phyloP scores from a whole-genome alignment of 2,888 invertebrate genomes.

The Drosophila robusta region DNA sequence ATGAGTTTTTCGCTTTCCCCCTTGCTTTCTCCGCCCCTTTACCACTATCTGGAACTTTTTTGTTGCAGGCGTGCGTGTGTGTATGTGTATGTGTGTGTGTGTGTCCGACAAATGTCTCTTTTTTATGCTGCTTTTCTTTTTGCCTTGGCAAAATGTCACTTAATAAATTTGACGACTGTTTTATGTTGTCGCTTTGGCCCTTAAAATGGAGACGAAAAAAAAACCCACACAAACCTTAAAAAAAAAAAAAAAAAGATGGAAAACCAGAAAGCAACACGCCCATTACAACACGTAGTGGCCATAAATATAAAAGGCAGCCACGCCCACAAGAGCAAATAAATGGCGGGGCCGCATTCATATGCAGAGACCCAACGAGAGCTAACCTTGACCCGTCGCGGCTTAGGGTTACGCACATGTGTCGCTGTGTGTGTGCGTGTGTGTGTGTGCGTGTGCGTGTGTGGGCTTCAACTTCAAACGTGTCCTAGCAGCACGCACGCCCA shows the following conservation, averaged over 20 bases:
- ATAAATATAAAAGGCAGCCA: slow-evolving; percentile 69
- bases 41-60: not conserved
- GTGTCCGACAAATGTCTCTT: slow-evolving; percentile 63
- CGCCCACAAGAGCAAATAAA: slow-evolving; percentile 47
- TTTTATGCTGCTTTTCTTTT: slow-evolving; percentile 37
- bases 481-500: slow-evolving; percentile 11
- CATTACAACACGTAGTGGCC: slow-evolving; percentile 77
- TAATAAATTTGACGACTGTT: slow-evolving; percentile 79
- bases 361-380: slow-evolving; percentile 16
- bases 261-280: slow-evolving; percentile 65
- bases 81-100: slow-evolving; percentile 23
- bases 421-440: slow-evolving; percentile 1
- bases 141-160: slow-evolving; percentile 67
- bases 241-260: slow-evolving; percentile 2
- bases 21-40: not conserved
- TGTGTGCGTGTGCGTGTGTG: slow-evolving; percentile 4
- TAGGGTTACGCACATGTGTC: slow-evolving; percentile 32
- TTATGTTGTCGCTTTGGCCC: slow-evolving; percentile 75
- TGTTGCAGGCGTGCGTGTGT: slow-evolving; percentile 5
- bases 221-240: slow-evolving; percentile 19
- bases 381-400: slow-evolving; percentile 51
- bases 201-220: slow-evolving; percentile 44
- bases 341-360: slow-evolving; percentile 16
- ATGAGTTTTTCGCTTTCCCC: slow-evolving; percentile 51
- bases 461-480: not conserved